Conservation (phyloP, 2,888 invertebrate species). For the Athalia cordata region DNA sequence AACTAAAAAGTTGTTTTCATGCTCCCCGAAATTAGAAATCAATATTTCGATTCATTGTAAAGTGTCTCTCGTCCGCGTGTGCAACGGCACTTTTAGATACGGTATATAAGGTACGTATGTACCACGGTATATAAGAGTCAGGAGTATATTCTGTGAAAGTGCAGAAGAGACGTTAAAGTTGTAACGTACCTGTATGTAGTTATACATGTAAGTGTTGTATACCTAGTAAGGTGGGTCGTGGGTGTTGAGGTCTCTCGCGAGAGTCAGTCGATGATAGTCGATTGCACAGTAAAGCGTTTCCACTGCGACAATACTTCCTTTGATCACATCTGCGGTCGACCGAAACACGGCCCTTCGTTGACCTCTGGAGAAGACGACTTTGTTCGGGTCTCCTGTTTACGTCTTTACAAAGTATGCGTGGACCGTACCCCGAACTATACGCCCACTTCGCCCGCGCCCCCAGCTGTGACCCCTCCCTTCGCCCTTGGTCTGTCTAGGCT, state of each 20-base stretch:
- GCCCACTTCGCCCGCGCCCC: background rate
- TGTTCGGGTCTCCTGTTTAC: constrained; percentile 23
- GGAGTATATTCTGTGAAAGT: no score
- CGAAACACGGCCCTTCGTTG: constrained; percentile 25
- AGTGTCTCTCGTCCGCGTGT: constrained; percentile 30
- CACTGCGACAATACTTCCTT: constrained; percentile 31
- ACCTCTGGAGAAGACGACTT: constrained; percentile 32
- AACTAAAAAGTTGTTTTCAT: constrained; percentile 23
- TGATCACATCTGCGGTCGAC: constrained; percentile 31
- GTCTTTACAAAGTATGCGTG: constrained; percentile 32
- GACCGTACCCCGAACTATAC: background rate
- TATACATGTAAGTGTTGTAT: no score
- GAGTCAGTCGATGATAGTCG: constrained; percentile 37
- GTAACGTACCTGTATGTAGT: no score
- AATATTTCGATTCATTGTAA: constrained; percentile 40
- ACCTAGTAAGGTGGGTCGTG: no score
- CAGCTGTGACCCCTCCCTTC: background rate
- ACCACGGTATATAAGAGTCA: background rate
- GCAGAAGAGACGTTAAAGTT: no score
- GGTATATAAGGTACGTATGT: constrained; percentile 21
- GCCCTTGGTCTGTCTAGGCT: no score
- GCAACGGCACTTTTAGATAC: background rate
- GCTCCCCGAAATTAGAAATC: constrained; percentile 35
- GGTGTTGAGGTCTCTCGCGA: no score
- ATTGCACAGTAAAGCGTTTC: constrained; percentile 33